Conservation (phyloP, 1,140 invertebrate genomes). For the Drosophila nasuta region DNA sequence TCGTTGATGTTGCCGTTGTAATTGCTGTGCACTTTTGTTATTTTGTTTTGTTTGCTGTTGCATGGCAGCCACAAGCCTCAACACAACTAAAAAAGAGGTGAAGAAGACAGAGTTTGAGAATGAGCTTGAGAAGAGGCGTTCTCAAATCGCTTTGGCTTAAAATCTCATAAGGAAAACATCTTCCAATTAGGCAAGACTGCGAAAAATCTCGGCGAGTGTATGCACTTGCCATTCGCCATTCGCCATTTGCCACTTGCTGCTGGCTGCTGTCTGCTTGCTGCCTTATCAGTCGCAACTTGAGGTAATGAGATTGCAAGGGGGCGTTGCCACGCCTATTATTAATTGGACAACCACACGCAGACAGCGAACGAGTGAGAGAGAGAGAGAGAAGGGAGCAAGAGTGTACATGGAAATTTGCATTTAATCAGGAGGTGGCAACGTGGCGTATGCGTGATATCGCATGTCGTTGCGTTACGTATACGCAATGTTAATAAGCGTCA, state of each 20-base stretch:
- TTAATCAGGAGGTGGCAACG: slow-evolving; percentile 38
- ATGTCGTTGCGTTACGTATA: slow-evolving; percentile 33
- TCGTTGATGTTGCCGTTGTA: slow-evolving; percentile 23
- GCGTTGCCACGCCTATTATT: slow-evolving; percentile 25
- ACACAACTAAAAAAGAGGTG: background rate
- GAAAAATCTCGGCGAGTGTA: slow-evolving; percentile 1
- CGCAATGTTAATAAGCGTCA: slow-evolving; percentile 45
- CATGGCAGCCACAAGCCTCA: background rate
- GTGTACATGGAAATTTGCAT: slow-evolving; percentile 33
- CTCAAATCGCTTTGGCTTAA: slow-evolving; percentile 11
- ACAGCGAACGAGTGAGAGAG: background rate
- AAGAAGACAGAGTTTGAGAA: background rate
- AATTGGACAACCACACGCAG: slow-evolving; percentile 29
- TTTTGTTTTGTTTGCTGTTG: background rate
- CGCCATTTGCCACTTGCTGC: slow-evolving; percentile 7
- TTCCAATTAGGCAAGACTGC: background rate
- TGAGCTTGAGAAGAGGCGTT: background rate
- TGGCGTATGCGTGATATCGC: slow-evolving; percentile 41
- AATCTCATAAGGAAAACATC: slow-evolving; percentile 7
- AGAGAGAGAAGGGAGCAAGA: background rate
- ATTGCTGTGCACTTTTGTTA: slow-evolving; percentile 19
- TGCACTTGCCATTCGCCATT: background rate
- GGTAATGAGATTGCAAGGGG: slow-evolving; percentile 23
- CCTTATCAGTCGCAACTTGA: slow-evolving; percentile 10
- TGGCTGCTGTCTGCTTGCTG: background rate